A percentile compares a stretch with the other conserved stretches of the same genome.
Evolutionary conservation across 2,888 invertebrate species (phyloP).

Genomic region (Eudasyphora cyanicolor): DNA sequence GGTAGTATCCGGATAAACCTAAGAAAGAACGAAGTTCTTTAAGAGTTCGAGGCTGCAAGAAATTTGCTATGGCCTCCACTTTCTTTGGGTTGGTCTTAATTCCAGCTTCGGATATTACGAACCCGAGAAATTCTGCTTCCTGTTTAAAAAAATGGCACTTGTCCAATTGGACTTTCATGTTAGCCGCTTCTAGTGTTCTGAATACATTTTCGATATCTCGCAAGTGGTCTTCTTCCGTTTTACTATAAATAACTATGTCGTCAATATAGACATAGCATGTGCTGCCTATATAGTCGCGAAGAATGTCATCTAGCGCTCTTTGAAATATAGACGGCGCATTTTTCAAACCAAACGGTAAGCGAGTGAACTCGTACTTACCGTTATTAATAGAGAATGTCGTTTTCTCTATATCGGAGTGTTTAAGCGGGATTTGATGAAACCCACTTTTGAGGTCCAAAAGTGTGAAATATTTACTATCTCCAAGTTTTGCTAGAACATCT

Average conservation of each 20-base stretch:
- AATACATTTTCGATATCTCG: slow-evolving; percentile 23
- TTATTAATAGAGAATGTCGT: slow-evolving; percentile 41
- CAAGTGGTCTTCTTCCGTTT: slow-evolving; percentile 19
- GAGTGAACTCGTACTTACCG: slow-evolving; percentile 30
- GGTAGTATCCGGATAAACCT: no score
- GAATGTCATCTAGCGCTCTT: slow-evolving; percentile 14
- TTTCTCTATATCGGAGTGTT: slow-evolving; percentile 22
- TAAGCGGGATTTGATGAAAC: slow-evolving; percentile 40
- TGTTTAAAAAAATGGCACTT: slow-evolving; percentile 52
- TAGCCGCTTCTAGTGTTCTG: slow-evolving; percentile 28
- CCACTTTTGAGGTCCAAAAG: slow-evolving; percentile 39
- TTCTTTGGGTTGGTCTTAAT: slow-evolving; percentile 44
- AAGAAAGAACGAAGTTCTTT: slow-evolving; percentile 55
- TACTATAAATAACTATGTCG: slow-evolving; percentile 44
- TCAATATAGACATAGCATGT: slow-evolving; percentile 43
- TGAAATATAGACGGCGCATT: slow-evolving; percentile 48
- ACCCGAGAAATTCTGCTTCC: slow-evolving; percentile 50
- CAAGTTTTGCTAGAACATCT: slow-evolving; percentile 32
- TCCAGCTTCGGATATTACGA: slow-evolving; percentile 30
- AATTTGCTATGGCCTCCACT: slow-evolving; percentile 35
- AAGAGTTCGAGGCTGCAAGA: slow-evolving; percentile 40
- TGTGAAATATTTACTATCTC: slow-evolving; percentile 5
- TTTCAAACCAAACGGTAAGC: slow-evolving; percentile 45
- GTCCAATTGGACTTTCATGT: slow-evolving; percentile 47
- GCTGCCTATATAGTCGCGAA: slow-evolving; percentile 13